Percentiles rank a stretch among this genome's conserved stretches.
Conservation (phyloP, 2,797 vertebrate genomes). For the Neosalanx taihuensis region DNA sequence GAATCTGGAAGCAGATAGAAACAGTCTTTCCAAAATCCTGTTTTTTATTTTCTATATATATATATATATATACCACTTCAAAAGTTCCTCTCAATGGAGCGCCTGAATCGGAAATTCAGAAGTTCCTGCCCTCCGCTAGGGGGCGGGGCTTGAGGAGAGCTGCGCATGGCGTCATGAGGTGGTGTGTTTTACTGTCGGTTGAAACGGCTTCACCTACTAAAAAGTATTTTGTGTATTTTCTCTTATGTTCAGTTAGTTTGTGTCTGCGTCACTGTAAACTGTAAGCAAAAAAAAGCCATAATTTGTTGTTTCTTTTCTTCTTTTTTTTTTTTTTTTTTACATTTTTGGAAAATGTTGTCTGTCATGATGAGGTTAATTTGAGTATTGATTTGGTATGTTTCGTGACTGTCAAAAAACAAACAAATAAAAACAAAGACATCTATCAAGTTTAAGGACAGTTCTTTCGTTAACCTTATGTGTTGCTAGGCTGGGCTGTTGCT, state of each 20-base stretch:
- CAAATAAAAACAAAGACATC: conserved; percentile 50
- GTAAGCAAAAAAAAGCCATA: conserved; percentile 38
- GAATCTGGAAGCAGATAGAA: neutral
- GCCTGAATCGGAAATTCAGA: no score
- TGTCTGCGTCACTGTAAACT: conserved; percentile 34
- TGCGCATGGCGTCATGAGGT: neutral
- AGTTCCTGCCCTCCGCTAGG: neutral
- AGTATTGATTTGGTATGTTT: conserved; percentile 42
- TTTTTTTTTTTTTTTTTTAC: no score
- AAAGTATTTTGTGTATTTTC: neutral
- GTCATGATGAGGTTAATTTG: conserved; percentile 20
- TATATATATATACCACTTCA: neutral
- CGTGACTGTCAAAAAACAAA: conserved; percentile 56
- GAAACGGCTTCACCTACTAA: neutral
- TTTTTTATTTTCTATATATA: neutral
- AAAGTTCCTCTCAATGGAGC: no score
- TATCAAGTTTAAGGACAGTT: conserved; percentile 24
- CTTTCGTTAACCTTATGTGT: neutral
- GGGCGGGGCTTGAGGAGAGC: neutral
- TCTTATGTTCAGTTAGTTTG: conserved; percentile 31
- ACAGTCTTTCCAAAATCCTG: neutral
- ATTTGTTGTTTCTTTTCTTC: conserved; percentile 42
- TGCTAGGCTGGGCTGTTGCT: neutral
- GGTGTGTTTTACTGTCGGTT: neutral
- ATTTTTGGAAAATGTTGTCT: conserved; percentile 30